Base-by-base conservation (phyloP, 1,140 invertebrate species). In the Rhynchophorus ferrugineus region DNA sequence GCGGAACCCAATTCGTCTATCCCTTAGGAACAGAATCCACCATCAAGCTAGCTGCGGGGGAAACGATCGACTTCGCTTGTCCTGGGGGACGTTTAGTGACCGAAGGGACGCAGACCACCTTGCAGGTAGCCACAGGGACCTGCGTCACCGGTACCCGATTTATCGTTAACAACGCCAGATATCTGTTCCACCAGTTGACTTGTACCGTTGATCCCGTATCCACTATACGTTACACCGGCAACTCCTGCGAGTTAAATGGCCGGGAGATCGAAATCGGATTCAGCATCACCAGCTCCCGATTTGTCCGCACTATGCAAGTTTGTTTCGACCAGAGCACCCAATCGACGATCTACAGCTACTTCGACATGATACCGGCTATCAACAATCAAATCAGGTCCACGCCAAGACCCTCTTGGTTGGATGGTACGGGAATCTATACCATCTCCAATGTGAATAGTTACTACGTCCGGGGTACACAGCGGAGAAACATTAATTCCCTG, bases 171-270 rank as follows among this genome's bases (percentile, higher is more conserved):
- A 49, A 44, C 37, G 45, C 44, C 13, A 53, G 50, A 39, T 53
- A 34, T 62, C 11, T 29, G 24, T 29, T 29, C 11, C 5, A 9
- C 1, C 45, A 56, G 42, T 19, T 59, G 17, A 34, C 43, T 14
- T 59, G 58, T 19, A 49, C 22, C 17, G 21, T 9, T 9, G 18
- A 56, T 37, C 54, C 58, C 16, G 22, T 41, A 11, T 14, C 54
- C 8, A 33, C 36, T 6, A 20, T 20, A 7, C 46, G 55, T 33
- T 55, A 20, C 13, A 59, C 56, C n/a, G 51, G 47, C 34, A 46
- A 35, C 2, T 41, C n/a, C 17, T 59, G 53, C 5, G 61, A 70
- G 0, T 74, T 70, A 0, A 77, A 73, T 48, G 39, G 55, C n/a
- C 39, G 24, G 18, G 48, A 57, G 39, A 58, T 59, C 3, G 64